phyloP scores from a whole-genome alignment of 2,797 vertebrate genomes.

The Valencia hispanica region DNA sequence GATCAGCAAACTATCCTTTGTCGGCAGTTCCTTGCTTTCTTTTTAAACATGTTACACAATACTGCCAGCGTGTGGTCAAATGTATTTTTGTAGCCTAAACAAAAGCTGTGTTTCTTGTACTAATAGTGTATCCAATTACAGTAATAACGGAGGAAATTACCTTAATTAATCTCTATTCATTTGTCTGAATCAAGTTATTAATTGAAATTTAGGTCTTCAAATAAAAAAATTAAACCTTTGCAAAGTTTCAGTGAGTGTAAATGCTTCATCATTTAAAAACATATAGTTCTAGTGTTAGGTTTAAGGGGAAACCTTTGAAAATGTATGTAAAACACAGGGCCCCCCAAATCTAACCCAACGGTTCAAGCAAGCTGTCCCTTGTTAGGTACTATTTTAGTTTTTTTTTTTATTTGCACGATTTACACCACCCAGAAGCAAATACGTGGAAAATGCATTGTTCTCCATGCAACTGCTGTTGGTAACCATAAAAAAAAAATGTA shows the following conservation, averaged over 20 bases:
- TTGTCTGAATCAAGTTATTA: background rate
- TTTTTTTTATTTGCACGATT: background rate
- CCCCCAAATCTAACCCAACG: background rate
- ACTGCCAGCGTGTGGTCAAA: slow-evolving; percentile 15
- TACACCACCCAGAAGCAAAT: background rate
- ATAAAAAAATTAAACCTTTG: background rate
- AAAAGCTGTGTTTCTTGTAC: background rate
- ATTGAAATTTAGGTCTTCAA: background rate
- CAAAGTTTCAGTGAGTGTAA: background rate
- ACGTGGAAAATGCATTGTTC: background rate
- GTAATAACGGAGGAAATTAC: background rate
- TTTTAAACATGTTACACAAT: background rate
- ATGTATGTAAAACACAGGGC: background rate
- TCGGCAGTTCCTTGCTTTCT: background rate
- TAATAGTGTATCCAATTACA: background rate
- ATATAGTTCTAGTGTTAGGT: background rate
- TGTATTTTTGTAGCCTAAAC: background rate
- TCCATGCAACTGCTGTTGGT: background rate
- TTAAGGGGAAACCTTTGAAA: background rate
- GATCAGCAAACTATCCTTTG: background rate
- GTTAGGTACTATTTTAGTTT: background rate
- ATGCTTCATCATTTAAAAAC: background rate
- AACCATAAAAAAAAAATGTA: background rate
- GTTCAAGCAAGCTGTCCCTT: background rate
- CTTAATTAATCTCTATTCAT: background rate